These are phyloP conservation scores for Scaptodrosophila latifasciaeformis DNA, from an alignment of 2,888 invertebrate species.

Conservation along the genomic window DNA sequence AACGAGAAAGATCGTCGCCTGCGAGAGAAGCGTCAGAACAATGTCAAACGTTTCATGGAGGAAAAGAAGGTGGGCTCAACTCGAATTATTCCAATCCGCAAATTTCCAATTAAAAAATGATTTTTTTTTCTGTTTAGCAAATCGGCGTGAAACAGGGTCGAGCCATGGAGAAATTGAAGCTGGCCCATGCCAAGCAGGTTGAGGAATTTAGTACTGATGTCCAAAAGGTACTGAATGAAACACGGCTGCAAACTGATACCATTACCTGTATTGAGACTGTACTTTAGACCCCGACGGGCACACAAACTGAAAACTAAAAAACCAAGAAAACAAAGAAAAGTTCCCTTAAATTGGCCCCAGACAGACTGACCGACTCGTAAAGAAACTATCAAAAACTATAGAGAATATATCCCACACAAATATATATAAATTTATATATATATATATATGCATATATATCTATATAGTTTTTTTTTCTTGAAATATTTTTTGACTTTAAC, in stretches of 20 bases:
- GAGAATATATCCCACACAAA: too few species aligned
- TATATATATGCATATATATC: too few species aligned
- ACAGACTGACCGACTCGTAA: too few species aligned
- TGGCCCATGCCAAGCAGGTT: conserved; percentile 93
- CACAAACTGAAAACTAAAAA: not conserved
- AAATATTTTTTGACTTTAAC: too few species aligned
- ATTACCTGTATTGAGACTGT: conserved; percentile 74
- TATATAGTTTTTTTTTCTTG: too few species aligned
- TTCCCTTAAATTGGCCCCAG: not conserved
- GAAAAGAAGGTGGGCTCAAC: conserved; percentile 83
- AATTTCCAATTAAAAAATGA: conserved; percentile 10
- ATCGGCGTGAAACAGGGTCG: conserved; percentile 92
- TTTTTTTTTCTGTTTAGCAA: conserved; percentile 74
- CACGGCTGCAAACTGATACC: conserved; percentile 61
- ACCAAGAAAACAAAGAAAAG: not conserved
- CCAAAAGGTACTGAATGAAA: conserved; percentile 81
- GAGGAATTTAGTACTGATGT: conserved; percentile 92
- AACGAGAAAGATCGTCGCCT: conserved; percentile 96
- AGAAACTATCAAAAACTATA: too few species aligned
- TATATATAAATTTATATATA: too few species aligned
- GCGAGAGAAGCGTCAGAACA: conserved; percentile 96
- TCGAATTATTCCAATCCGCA: not conserved
- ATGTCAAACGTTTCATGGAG: conserved; percentile 97
- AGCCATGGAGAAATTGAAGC: conserved; percentile 93
- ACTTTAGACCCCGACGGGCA: conserved; percentile 62